Percentiles rank a stretch among this genome's conserved stretches.
These are phyloP conservation scores for Telmatherina bonti DNA, from an alignment of 2,797 vertebrate genomes.

Conservation along the genomic window DNA sequence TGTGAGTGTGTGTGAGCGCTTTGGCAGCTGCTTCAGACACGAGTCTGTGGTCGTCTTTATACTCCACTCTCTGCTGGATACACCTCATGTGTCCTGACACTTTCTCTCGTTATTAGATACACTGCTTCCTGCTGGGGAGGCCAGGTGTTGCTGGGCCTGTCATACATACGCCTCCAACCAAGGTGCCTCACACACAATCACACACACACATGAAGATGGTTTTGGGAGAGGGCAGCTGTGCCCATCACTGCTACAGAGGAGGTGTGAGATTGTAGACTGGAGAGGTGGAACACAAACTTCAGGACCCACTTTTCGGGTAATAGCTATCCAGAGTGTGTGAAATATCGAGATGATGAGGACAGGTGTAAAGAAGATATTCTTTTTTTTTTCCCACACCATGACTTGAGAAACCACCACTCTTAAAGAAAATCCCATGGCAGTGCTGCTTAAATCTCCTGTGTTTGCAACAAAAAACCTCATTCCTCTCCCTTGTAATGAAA, in stretches of 20 bases:
- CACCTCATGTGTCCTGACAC: slow-evolving; percentile 63
- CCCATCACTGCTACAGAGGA: slow-evolving; percentile 29
- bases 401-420: not conserved
- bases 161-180: slow-evolving; percentile 40
- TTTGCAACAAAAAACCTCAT: not conserved
- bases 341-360: slow-evolving; percentile 29
- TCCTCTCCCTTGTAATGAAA: not conserved
- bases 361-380: slow-evolving; percentile 24
- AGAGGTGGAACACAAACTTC: slow-evolving; percentile 39
- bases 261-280: slow-evolving; percentile 47
- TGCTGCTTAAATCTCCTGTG: not conserved
- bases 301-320: slow-evolving; percentile 36
- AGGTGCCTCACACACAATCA: slow-evolving; percentile 12
- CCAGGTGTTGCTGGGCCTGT: slow-evolving; percentile 70
- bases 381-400: not conserved
- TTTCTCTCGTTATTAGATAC: slow-evolving; percentile 73
- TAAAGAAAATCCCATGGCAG: not conserved
- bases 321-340: slow-evolving; percentile 35
- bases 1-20: slow-evolving; percentile 11
- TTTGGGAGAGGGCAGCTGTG: slow-evolving; percentile 43
- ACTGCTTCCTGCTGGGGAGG: slow-evolving; percentile 60
- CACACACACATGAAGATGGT: not conserved
- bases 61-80: slow-evolving; percentile 35
- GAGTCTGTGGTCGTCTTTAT: slow-evolving; percentile 25
- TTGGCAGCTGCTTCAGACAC: not conserved